Conservation (phyloP, 2,797 vertebrate genomes). For the Rhadinocentrus ornatus region DNA sequence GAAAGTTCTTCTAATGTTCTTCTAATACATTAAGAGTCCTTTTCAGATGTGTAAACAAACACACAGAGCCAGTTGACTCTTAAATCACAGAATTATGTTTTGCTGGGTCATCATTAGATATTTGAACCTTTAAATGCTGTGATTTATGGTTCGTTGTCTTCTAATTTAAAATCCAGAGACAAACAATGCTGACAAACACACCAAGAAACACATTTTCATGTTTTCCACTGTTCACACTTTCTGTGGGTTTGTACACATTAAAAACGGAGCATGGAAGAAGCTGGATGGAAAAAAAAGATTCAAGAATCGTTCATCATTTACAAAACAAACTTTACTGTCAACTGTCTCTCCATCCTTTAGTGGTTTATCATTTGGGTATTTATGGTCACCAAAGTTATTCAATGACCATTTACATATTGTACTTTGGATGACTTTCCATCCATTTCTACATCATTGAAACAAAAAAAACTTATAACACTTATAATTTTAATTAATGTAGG, state of each 20-base stretch:
- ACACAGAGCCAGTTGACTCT: background rate
- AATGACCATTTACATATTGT: background rate
- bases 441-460: background rate
- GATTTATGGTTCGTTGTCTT: background rate
- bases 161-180: background rate
- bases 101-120: no score
- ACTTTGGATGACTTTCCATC: background rate
- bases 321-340: slow-evolving; percentile 26
- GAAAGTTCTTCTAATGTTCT: no score
- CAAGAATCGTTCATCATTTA: background rate
- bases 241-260: background rate
- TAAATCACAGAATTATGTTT: background rate
- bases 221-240: background rate
- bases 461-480: background rate
- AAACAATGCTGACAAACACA: background rate
- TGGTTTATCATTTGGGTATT: background rate
- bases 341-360: slow-evolving; percentile 1
- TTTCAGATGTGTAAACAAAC: background rate
- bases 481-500: background rate
- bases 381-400: slow-evolving; percentile 7
- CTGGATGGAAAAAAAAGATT: background rate
- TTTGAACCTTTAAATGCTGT: background rate
- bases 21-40: no score
- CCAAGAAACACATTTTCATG: background rate
- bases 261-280: background rate